Evolutionary conservation across 2,888 invertebrate species (phyloP).

Genomic region (Eupelmus urozonus): DNA sequence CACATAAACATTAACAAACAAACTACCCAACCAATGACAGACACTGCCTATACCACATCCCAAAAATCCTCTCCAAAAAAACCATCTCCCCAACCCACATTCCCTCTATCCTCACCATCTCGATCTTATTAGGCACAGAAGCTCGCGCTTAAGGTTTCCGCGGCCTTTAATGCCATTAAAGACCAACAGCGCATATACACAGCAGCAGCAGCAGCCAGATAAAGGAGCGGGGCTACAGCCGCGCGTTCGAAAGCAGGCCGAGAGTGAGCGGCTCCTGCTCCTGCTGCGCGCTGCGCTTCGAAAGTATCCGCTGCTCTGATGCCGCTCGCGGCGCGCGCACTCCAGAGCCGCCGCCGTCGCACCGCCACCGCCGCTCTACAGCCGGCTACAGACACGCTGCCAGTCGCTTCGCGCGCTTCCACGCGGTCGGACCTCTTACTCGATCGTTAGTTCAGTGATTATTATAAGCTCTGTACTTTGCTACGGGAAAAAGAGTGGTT

Average conservation of each 20-base stretch:
- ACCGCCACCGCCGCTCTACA: no score
- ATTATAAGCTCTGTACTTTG: no score
- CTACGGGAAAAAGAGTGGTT: no score
- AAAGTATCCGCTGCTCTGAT: conserved; percentile 7
- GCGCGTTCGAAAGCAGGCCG: conserved; percentile 39
- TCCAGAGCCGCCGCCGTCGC: neutral
- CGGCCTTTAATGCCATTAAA: conserved; percentile 34
- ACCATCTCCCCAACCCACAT: no score
- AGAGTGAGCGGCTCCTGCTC: conserved; percentile 2
- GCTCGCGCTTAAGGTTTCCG: conserved; percentile 17
- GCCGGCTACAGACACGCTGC: conserved; percentile 15
- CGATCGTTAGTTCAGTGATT: no score
- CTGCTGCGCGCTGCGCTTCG: conserved; percentile 24
- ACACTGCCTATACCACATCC: no score
- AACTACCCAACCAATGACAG: no score
- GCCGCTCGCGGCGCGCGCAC: conserved; percentile 14
- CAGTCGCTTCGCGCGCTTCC: conserved; percentile 60
- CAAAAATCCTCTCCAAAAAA: no score
- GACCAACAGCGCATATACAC: no score
- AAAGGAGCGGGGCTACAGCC: neutral
- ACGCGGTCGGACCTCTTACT: conserved; percentile 51
- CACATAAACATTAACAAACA: no score
- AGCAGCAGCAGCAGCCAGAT: neutral
- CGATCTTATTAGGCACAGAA: no score
- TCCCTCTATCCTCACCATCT: no score